Percentiles rank a stretch among this genome's conserved stretches.
phyloP scores from a whole-genome alignment of 2,113 vertebrate species.

The Coturnix japonica region DNA sequence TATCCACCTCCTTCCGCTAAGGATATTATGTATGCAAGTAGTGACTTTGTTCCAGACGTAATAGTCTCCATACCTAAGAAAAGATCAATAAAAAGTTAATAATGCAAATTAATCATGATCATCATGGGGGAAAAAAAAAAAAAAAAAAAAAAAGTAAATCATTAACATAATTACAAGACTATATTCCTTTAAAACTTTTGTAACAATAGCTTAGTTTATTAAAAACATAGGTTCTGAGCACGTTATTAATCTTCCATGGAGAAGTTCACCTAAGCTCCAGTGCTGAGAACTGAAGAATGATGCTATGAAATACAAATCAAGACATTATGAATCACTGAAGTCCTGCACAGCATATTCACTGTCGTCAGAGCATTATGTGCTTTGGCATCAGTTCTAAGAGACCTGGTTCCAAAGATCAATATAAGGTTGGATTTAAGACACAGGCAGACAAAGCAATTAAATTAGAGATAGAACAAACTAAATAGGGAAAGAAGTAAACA shows the following conservation, averaged over 20 bases:
- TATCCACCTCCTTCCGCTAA: constrained; percentile 96
- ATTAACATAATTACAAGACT: neutral
- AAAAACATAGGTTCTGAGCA: neutral
- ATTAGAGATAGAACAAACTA: neutral
- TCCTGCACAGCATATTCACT: neutral
- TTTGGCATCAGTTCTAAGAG: neutral
- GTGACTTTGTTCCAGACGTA: constrained; percentile 99
- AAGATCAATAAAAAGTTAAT: constrained; percentile 56
- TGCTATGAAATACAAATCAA: neutral
- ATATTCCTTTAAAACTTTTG: neutral
- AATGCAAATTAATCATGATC: neutral
- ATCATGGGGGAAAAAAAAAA: neutral
- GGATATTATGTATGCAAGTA: constrained; percentile 98
- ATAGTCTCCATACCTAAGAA: constrained; percentile 90
- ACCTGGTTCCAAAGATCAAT: neutral
- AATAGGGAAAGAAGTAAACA: neutral
- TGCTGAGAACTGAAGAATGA: neutral
- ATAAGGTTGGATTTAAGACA: neutral
- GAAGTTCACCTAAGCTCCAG: neutral
- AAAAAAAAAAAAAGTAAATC: neutral
- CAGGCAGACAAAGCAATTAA: neutral
- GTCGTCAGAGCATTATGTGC: neutral
- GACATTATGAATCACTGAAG: neutral
- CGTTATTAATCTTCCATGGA: neutral
- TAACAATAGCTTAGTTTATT: neutral